Percentiles rank a stretch among this genome's conserved stretches.
phyloP scores from a whole-genome alignment of 2,888 invertebrate genomes.

The Chesias legatella region DNA sequence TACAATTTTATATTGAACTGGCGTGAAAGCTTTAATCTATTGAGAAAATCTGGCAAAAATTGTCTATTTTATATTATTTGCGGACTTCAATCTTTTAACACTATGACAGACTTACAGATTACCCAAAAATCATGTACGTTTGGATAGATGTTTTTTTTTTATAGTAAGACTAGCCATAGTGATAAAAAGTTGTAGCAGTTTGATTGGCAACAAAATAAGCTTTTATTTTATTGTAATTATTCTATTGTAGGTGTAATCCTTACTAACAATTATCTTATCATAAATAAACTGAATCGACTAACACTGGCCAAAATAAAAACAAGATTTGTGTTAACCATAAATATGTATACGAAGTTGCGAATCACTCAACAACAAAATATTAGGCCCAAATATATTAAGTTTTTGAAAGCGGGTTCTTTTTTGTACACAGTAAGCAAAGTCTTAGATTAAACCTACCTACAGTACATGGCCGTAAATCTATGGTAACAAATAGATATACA shows the following conservation, averaged over 20 bases:
- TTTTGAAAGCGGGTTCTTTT: conserved; percentile 52
- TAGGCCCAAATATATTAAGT: conserved; percentile 51
- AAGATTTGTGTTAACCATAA: conserved; percentile 41
- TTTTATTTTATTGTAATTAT: conserved; percentile 58
- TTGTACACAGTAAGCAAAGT: conserved; percentile 64
- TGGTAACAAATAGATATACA: conserved; percentile 73
- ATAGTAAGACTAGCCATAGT: conserved; percentile 36
- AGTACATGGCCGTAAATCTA: conserved; percentile 75
- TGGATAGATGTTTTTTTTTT: no score
- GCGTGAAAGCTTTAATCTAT: conserved; percentile 66
- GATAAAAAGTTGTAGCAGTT: conserved; percentile 38
- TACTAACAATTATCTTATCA: conserved; percentile 53
- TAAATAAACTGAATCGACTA: conserved; percentile 50
- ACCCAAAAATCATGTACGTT: no score
- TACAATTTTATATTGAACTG: conserved; percentile 68
- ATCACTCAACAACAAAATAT: conserved; percentile 38
- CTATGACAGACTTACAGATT: conserved; percentile 37
- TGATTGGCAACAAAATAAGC: conserved; percentile 68
- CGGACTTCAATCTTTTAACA: conserved; percentile 37
- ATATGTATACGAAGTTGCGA: conserved; percentile 43
- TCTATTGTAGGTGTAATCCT: conserved; percentile 56
- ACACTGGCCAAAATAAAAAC: conserved; percentile 59
- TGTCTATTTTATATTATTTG: conserved; percentile 59
- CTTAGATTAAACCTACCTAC: conserved; percentile 64
- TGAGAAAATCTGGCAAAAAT: conserved; percentile 69